Base-by-base conservation (phyloP, 2,797 vertebrate species). In the Prionace glauca region DNA sequence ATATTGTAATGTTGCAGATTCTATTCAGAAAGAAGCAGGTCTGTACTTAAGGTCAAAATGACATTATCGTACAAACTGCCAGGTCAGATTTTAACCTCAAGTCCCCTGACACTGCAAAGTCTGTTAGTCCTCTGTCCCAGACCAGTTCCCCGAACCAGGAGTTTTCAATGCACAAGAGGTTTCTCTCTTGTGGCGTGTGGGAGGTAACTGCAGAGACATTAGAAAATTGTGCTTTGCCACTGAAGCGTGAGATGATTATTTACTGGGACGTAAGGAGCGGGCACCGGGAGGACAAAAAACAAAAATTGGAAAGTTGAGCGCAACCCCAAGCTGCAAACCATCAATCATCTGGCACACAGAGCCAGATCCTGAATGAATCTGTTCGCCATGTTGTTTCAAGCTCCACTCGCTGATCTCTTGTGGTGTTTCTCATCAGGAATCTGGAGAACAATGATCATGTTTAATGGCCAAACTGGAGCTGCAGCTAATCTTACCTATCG, bases 221-320 rank as follows among this genome's bases (percentile, higher is more conserved):
- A n/a, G 90, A 41, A 67, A 92, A 67, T 92, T 41, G 18, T 69
- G 62, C 90, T 92, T 24, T 92, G n/a, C 65, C 62, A 92, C 20
- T 92, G 62, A 92, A 22, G 62, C n/a, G n/a, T 92, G 62, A 92
- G 62, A 11, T 22, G 9, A 69, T 92, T 67, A 92, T n/a, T 41
- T 67, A n/a, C n/a, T 92, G 67, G 62, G 65, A 36, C 22, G 16
- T 41, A 92, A 20, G 62, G n/a, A 36, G 62, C 11, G 20, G 90
- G 90, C 62, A 92, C 90, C n/a, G 41, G 62, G 62, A 69, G 90
- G 65, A 92, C 65, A 67, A 92, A 67, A 92, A 92, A 92, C 62
- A 92, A 41, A 92, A 41, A 62, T 69, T 22, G n/a, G 62, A 67
- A 92, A 41, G 18, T 65, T 22, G 90, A 9, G 29, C 0, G 11